Conservation (phyloP, 1,140 invertebrate genomes). For the Camponotus vicinus region DNA sequence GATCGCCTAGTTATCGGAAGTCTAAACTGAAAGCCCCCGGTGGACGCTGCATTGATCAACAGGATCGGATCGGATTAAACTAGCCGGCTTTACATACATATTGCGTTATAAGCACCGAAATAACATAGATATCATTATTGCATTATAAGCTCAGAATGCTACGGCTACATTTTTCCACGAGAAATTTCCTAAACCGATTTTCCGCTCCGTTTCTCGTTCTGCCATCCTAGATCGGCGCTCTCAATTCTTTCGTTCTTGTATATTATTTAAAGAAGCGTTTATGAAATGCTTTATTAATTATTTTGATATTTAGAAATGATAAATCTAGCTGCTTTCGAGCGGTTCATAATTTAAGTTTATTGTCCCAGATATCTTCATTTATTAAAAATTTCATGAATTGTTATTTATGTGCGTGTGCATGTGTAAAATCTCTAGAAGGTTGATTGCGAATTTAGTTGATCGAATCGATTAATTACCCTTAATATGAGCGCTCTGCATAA, state of each 20-base stretch:
- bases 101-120: neutral
- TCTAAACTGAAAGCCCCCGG: neutral
- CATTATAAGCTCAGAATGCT: neutral
- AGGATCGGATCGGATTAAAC: conserved; percentile 18
- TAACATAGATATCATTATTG: conserved; percentile 6
- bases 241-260: neutral
- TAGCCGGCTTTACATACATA: neutral
- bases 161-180: neutral
- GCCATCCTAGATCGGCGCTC: no score
- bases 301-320: neutral
- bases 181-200: neutral
- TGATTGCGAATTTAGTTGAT: neutral
- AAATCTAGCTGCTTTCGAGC: neutral
- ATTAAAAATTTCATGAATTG: conserved; percentile 5
- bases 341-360: neutral
- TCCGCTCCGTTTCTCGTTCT: neutral
- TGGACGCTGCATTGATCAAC: neutral
- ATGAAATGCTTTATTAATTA: neutral
- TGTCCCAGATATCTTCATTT: neutral
- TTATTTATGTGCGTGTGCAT: no score
- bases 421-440: neutral
- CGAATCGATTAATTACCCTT: conserved; percentile 2
- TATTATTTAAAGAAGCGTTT: neutral
- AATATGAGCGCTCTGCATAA: neutral
- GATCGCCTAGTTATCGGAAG: neutral